Base-by-base conservation (phyloP, 2,888 invertebrate species). In the Trypoxylon attenuatum region DNA sequence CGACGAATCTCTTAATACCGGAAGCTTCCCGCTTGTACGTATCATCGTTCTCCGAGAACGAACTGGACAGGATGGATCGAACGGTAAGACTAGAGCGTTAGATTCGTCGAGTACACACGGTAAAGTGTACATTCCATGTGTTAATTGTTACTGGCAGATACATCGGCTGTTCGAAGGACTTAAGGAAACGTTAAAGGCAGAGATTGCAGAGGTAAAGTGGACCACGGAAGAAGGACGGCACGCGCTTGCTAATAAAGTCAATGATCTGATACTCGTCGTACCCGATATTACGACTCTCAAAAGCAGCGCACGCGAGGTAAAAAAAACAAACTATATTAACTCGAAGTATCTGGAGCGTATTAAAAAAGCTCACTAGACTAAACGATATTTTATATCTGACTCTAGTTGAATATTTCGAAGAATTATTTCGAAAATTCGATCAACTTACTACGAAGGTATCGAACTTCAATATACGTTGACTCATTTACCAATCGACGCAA, bases 401-500 rank as follows among this genome's bases (percentile, higher is more conserved):
- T 66, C 54, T 56, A 80, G 79, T 23, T 68, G 59, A 47, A 55
- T 52, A 45, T 80, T 5, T 58, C 65, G 5, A 59, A 60, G 42
- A 75, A 82, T 62, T 82, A 77, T 19, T 71, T 82, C 0, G 43
- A 71, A 16, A 80, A 81, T 25, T 76, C 81, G 1, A 49, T 82
- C 43, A 62, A 13, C 43, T 62, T 81, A 45, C 52, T 76, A 67
- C 71, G 58, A 64, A 75, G 69, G 51, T 78, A 78, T 49, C 74
- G 82, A 70, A 47, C 22, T 33, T 46, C 62, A 52, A 78, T 80
- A 22, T 82, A 82, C 53, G 43, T 45, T 15, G 60, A 68, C 52
- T 58, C 75, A 33, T 41, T 33, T 19, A 65, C 61, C 41, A 47
- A 73, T 54, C 71, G 73, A 45, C 70, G 52, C 6, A 42, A 67